Conservation (phyloP, 2,888 invertebrate genomes). For the Drosophila buzzatii region DNA sequence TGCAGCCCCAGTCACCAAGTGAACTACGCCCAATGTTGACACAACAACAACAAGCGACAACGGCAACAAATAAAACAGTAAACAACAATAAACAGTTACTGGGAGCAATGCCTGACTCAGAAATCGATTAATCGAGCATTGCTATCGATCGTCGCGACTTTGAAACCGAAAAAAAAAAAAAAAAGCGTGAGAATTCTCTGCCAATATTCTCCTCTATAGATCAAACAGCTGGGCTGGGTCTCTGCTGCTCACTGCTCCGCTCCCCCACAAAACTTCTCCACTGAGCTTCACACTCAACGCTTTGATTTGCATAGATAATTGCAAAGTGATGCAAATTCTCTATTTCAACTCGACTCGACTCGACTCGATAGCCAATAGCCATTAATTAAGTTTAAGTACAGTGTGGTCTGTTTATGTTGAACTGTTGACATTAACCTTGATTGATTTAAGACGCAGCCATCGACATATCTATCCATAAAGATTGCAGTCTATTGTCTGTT, state of each 20-base stretch:
- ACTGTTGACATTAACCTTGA: constrained; percentile 58
- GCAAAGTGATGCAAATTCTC: constrained; percentile 69
- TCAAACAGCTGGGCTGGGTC: background rate
- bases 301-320: constrained; percentile 76
- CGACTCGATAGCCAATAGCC: constrained; percentile 40
- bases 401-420: constrained; percentile 17
- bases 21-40: constrained; percentile 50
- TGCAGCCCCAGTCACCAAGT: constrained; percentile 55
- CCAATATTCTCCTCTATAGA: background rate
- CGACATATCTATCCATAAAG: constrained; percentile 32
- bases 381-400: constrained; percentile 65
- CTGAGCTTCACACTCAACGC: constrained; percentile 23
- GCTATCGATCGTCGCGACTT: constrained; percentile 42
- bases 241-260: background rate
- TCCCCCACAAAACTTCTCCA: background rate
- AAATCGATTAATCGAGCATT: constrained; percentile 69
- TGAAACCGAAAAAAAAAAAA: constrained; percentile 4
- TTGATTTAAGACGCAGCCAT: constrained; percentile 49
- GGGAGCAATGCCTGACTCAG: constrained; percentile 48
- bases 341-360: background rate
- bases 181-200: constrained; percentile 32
- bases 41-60: constrained; percentile 25
- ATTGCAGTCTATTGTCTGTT: constrained; percentile 19
- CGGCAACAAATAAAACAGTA: constrained; percentile 14
- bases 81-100: constrained; percentile 19